A percentile compares a stretch with the other conserved stretches of the same genome.
These are phyloP conservation scores for Cochlearius cochlearius DNA, from an alignment of 2,113 vertebrate genomes.

Conservation along the genomic window DNA sequence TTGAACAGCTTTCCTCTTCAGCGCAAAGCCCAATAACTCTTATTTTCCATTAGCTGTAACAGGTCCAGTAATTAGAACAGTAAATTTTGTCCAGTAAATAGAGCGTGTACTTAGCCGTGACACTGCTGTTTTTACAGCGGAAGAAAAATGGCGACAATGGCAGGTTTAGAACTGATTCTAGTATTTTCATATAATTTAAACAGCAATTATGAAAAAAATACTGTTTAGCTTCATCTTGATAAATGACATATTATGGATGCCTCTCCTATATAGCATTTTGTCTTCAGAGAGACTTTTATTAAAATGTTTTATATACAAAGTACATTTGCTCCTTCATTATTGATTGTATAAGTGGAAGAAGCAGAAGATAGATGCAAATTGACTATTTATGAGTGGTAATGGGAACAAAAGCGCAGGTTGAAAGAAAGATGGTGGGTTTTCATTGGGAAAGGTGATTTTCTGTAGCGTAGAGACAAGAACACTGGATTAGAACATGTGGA, in stretches of 20 bases:
- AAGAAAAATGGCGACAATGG: conserved; percentile 19
- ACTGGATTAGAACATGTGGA: conserved; percentile 33
- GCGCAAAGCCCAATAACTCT: conserved; percentile 20
- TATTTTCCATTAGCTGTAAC: conserved; percentile 33
- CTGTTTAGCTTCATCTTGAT: background rate
- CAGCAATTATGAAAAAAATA: background rate
- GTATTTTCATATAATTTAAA: background rate
- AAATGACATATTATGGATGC: background rate
- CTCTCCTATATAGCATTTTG: background rate
- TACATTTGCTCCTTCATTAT: background rate
- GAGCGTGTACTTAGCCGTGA: background rate
- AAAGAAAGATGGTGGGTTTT: background rate
- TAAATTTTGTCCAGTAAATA: conserved; percentile 53
- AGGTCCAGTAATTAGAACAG: conserved; percentile 48
- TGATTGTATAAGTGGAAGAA: background rate
- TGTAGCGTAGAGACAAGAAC: background rate
- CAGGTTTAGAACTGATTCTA: background rate
- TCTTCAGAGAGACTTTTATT: background rate
- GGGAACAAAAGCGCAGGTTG: background rate
- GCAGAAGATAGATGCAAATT: background rate
- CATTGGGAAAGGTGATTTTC: conserved; percentile 16
- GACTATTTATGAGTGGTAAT: background rate
- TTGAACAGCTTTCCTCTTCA: background rate
- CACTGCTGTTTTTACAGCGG: conserved; percentile 9
- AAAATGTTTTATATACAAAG: background rate